These are phyloP conservation scores for Drosophila diplacantha DNA, from an alignment of 2,888 invertebrate genomes.

Conservation along the genomic window DNA sequence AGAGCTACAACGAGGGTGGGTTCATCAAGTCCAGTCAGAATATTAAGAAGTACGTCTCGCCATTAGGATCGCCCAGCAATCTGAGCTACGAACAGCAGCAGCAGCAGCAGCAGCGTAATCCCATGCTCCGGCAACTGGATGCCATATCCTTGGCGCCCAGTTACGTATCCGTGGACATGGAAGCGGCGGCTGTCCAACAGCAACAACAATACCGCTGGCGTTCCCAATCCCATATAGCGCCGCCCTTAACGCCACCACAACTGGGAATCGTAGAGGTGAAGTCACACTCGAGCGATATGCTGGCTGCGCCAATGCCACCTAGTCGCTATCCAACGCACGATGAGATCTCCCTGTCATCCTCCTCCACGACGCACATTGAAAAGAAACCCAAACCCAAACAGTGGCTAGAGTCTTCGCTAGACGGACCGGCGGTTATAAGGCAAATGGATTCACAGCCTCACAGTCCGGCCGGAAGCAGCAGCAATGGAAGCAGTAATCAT, in stretches of 20 bases:
- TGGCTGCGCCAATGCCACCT: conserved; percentile 58
- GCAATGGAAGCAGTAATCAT: conserved; percentile 24
- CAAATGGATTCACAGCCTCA: conserved; percentile 54
- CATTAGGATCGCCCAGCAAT: conserved; percentile 67
- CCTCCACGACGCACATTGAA: conserved; percentile 56
- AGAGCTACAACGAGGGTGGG: conserved; percentile 74
- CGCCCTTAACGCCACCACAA: conserved; percentile 60
- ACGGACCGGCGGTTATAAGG: conserved; percentile 73
- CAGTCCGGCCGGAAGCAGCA: conserved; percentile 45
- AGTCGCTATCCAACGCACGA: conserved; percentile 65
- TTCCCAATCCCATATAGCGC: conserved; percentile 66
- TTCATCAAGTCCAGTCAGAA: conserved; percentile 77
- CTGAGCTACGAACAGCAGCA: conserved; percentile 54
- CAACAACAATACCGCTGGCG: conserved; percentile 68
- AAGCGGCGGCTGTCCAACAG: conserved; percentile 41
- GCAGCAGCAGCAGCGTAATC: conserved; percentile 33
- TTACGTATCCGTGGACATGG: conserved; percentile 66
- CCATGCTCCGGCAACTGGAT: conserved; percentile 57
- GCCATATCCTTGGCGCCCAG: conserved; percentile 73
- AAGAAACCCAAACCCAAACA: conserved; percentile 76
- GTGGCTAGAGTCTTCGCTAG: conserved; percentile 77
- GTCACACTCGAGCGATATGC: conserved; percentile 74
- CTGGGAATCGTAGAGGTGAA: conserved; percentile 53
- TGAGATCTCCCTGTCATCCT: conserved; percentile 75
- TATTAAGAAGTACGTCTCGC: conserved; percentile 76